A percentile compares a stretch with the other conserved stretches of the same genome.
phyloP scores from a whole-genome alignment of 2,113 vertebrate species.

The Cyprichromis sp. region DNA sequence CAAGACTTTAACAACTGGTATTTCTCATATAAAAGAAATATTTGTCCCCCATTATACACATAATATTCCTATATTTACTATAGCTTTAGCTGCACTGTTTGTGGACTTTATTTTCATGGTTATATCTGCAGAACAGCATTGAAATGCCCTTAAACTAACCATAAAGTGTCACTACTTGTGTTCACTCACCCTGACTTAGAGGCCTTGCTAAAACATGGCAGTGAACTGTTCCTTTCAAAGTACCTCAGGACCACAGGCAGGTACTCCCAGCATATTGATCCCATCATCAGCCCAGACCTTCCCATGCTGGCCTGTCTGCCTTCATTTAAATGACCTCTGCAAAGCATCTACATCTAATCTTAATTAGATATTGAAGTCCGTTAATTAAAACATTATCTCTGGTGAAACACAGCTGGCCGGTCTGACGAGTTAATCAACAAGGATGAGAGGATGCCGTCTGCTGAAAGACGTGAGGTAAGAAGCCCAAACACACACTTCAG shows the following conservation, averaged over 20 bases:
- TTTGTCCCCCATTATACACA: not conserved
- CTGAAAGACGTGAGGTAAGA: constrained; percentile 7
- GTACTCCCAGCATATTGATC: constrained; percentile 47
- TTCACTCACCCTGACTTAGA: not conserved
- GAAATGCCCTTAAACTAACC: not conserved
- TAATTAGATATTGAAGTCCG: constrained; percentile 73
- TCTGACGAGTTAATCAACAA: constrained; percentile 62
- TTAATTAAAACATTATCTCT: constrained; percentile 74
- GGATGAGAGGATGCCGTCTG: constrained; percentile 53
- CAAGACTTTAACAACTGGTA: not conserved
- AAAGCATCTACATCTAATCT: constrained; percentile 69
- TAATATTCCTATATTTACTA: not conserved
- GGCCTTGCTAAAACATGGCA: not conserved
- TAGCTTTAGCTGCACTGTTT: not conserved
- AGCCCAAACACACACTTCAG: constrained; percentile 22
- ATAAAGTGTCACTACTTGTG: not conserved
- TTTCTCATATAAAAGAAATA: not conserved
- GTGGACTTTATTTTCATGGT: not conserved
- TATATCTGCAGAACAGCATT: not conserved
- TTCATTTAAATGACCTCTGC: constrained; percentile 62
- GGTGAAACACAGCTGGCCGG: constrained; percentile 55
- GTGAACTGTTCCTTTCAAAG: constrained; percentile 1
- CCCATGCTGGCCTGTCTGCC: constrained; percentile 17
- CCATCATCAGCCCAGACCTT: constrained; percentile 18
- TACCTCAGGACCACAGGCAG: not conserved